phyloP scores from a whole-genome alignment of 2,888 invertebrate genomes.

The Pachydiplax longipennis region DNA sequence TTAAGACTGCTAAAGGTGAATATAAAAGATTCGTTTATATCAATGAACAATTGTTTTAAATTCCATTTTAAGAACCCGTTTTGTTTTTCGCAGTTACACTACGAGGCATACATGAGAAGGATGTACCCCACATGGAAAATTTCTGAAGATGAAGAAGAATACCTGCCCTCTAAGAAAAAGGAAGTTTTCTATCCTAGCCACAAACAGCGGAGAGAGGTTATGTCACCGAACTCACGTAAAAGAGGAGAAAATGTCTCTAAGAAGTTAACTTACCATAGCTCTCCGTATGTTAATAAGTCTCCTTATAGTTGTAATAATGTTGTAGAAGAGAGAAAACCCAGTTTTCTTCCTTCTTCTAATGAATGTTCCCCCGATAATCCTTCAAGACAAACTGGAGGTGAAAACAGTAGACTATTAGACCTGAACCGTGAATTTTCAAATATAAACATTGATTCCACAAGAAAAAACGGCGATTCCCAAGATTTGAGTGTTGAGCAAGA shows the following conservation, averaged over 20 bases:
- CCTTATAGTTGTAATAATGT: neutral
- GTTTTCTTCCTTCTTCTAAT: neutral
- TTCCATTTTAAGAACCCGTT: neutral
- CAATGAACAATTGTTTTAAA: neutral
- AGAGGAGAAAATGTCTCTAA: neutral
- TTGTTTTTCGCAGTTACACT: neutral
- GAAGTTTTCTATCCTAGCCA: neutral
- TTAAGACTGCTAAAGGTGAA: slow-evolving; percentile 15
- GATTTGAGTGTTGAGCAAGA: neutral
- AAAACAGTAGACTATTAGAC: neutral
- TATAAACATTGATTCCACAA: neutral
- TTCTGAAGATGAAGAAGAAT: neutral
- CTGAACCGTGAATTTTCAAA: neutral
- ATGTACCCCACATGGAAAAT: slow-evolving; percentile 5
- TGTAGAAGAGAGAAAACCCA: neutral
- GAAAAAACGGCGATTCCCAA: neutral
- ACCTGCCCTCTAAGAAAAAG: neutral
- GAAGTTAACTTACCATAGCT: neutral
- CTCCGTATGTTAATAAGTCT: neutral
- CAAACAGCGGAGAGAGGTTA: neutral
- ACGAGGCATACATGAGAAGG: slow-evolving; percentile 25
- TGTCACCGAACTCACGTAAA: neutral
- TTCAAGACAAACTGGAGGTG: neutral
- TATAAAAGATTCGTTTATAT: neutral
- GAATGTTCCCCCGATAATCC: neutral